Conservation (phyloP, 2,797 vertebrate species). For the Pseudochromis fuscus region DNA sequence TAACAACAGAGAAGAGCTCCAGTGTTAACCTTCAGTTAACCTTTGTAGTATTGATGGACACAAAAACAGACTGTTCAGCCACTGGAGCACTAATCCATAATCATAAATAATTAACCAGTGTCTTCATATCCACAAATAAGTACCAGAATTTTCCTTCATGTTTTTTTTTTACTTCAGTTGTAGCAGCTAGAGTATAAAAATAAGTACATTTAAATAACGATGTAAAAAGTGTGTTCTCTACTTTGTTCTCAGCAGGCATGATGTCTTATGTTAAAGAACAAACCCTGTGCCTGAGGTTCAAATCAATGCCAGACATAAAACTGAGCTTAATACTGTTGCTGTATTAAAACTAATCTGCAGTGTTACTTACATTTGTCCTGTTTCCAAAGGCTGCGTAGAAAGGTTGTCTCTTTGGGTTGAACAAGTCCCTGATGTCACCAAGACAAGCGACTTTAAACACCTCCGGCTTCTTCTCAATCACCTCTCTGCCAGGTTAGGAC, state of each 20-base stretch:
- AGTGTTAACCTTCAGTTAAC: slow-evolving; percentile 1
- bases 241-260: not conserved
- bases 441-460: slow-evolving; percentile 95
- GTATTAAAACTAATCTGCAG: not conserved
- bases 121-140: slow-evolving; percentile 4
- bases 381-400: slow-evolving; percentile 97
- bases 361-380: slow-evolving; percentile 89
- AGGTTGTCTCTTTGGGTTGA: slow-evolving; percentile 83
- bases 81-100: not conserved
- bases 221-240: not conserved
- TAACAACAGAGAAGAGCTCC: slow-evolving; percentile 3
- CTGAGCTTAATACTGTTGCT: not conserved
- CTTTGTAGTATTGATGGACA: not conserved
- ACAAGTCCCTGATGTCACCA: slow-evolving; percentile 91
- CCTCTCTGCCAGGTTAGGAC: slow-evolving; percentile 86
- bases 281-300: not conserved
- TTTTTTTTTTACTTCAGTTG: slow-evolving; percentile 1
- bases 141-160: not conserved
- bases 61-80: not conserved
- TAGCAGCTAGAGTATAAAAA: not conserved
- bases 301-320: not conserved
- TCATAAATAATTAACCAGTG: slow-evolving; percentile 24
- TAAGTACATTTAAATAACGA: not conserved
- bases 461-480: slow-evolving; percentile 96
- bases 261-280: not conserved